These are phyloP conservation scores for Dicrurus megarhynchus DNA, from an alignment of 2,113 vertebrate species.

Conservation along the genomic window DNA sequence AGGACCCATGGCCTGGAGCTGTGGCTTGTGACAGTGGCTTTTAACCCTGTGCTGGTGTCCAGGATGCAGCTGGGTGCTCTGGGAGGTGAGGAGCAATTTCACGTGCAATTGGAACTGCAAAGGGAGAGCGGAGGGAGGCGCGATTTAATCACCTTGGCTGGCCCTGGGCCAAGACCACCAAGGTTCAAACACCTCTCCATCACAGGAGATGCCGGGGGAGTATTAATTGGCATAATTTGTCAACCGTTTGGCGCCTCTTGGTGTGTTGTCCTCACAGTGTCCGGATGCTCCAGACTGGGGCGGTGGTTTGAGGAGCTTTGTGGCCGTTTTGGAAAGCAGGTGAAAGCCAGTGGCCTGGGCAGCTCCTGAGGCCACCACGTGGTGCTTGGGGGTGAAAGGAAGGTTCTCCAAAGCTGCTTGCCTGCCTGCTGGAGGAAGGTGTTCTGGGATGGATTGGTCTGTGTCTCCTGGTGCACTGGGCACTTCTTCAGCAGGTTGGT, in stretches of 20 bases:
- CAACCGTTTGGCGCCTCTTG: rapidly evolving
- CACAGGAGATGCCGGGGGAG: not conserved
- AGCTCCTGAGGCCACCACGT: rapidly evolving
- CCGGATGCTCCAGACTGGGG: rapidly evolving
- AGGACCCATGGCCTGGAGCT: not conserved
- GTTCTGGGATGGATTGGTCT: not conserved
- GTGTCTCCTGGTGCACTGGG: not conserved
- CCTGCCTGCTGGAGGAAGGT: not conserved
- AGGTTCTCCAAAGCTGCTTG: not conserved
- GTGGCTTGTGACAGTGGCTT: not conserved
- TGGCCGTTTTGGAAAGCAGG: not conserved
- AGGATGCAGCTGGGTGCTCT: rapidly evolving
- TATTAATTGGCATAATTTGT: not conserved
- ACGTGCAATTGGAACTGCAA: not conserved
- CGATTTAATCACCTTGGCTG: not conserved
- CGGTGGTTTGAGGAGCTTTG: not conserved
- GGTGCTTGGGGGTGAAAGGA: not conserved
- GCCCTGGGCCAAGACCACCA: slow-evolving; percentile 35
- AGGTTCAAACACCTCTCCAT: not conserved
- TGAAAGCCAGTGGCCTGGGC: not conserved
- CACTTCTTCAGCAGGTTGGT: not conserved
- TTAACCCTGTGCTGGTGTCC: not conserved
- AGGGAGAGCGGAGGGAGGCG: not conserved
- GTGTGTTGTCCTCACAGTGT: not conserved
- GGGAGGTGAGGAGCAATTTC: slow-evolving; percentile 17